phyloP scores from a whole-genome alignment of 2,888 invertebrate species.

The Neuroscelio doddi region DNA sequence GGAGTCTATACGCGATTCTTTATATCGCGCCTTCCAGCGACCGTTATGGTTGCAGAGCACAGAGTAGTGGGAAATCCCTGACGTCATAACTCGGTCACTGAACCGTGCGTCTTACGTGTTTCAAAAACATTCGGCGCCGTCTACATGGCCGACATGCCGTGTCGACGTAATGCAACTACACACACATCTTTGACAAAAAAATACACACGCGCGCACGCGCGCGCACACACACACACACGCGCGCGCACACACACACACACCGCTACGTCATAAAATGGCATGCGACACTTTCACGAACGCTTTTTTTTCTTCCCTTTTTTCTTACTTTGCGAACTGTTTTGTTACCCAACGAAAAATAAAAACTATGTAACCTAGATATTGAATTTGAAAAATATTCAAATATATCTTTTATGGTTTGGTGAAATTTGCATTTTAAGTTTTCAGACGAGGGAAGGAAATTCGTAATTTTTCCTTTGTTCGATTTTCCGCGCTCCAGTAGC shows the following conservation, averaged over 20 bases:
- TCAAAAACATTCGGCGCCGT: constrained; percentile 57
- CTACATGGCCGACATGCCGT: not conserved
- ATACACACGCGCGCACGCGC: not conserved
- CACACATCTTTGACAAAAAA: too few species aligned
- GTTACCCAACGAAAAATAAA: not conserved
- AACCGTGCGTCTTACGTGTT: constrained; percentile 63
- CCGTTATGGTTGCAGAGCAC: constrained; percentile 7
- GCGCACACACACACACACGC: not conserved
- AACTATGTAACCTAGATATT: too few species aligned
- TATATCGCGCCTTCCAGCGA: constrained; percentile 1
- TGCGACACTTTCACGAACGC: not conserved
- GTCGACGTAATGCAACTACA: not conserved
- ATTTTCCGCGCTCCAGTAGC: constrained; percentile 2
- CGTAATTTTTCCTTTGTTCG: not conserved
- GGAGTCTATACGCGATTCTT: constrained; percentile 2
- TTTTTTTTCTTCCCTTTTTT: not conserved
- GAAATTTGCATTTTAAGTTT: too few species aligned
- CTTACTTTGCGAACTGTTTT: not conserved
- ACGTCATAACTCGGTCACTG: constrained; percentile 69
- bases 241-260: not conserved
- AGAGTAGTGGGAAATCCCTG: constrained; percentile 36
- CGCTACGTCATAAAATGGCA: not conserved
- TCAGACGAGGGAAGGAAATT: not conserved
- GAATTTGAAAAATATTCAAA: too few species aligned
- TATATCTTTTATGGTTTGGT: too few species aligned